These are phyloP conservation scores for Drosophila kohkoa DNA, from an alignment of 1,140 invertebrate species.

Conservation along the genomic window DNA sequence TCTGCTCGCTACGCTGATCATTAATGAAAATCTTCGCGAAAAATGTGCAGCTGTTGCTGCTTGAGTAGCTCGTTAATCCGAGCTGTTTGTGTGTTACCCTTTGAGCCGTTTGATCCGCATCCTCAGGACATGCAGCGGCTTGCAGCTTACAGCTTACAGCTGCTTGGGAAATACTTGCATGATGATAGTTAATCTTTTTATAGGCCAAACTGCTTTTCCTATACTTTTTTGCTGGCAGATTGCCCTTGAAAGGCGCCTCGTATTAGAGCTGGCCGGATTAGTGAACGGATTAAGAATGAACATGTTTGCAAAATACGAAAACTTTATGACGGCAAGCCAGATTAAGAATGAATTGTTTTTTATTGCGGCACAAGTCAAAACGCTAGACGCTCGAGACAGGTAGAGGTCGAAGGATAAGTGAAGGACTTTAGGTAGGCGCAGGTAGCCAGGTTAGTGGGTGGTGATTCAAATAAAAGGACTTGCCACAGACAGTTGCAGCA, in stretches of 20 bases:
- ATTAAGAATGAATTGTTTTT: slow-evolving; percentile 83
- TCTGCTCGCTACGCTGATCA: slow-evolving; percentile 21
- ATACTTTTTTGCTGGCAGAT: not conserved
- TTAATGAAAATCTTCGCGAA: slow-evolving; percentile 48
- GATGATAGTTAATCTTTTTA: slow-evolving; percentile 72
- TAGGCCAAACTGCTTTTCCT: slow-evolving; percentile 39
- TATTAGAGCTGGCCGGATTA: slow-evolving; percentile 56
- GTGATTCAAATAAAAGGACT: slow-evolving; percentile 44
- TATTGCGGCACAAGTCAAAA: slow-evolving; percentile 68
- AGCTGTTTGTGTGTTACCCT: slow-evolving; percentile 23
- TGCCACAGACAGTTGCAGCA: slow-evolving; percentile 19
- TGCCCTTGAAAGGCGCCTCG: slow-evolving; percentile 5
- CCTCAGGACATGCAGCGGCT: slow-evolving; percentile 6
- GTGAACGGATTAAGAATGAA: slow-evolving; percentile 79
- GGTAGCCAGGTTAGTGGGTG: not conserved
- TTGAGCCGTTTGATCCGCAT: slow-evolving; percentile 3
- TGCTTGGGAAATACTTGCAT: slow-evolving; percentile 75
- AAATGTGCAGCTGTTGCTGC: slow-evolving; percentile 15
- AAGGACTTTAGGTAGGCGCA: slow-evolving; percentile 7
- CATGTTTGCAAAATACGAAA: slow-evolving; percentile 75
- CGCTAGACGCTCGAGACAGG: slow-evolving; percentile 34
- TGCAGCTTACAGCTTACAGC: slow-evolving; percentile 62
- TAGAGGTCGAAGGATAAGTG: not conserved
- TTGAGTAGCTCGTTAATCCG: slow-evolving; percentile 29
- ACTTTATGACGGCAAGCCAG: slow-evolving; percentile 59